Conservation (phyloP, 2,797 vertebrate species). For the Sebastes variabilis region DNA sequence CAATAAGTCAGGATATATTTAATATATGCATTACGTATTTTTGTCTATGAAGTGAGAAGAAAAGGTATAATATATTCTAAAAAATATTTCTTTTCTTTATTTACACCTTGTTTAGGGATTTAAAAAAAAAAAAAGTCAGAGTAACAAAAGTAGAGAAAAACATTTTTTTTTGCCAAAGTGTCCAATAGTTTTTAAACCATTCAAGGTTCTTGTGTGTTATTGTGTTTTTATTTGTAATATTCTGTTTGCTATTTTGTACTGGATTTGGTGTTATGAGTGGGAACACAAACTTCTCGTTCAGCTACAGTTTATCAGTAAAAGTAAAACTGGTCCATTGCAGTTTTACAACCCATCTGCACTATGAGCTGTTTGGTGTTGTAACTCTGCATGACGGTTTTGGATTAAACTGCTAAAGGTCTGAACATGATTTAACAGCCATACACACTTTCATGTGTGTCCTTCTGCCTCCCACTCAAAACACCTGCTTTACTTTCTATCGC, state of each 20-base stretch:
- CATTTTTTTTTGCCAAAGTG: slow-evolving; percentile 74
- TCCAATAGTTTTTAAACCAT: slow-evolving; percentile 73
- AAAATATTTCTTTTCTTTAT: slow-evolving; percentile 79
- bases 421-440: slow-evolving; percentile 13
- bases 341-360: neutral
- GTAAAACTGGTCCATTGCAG: neutral
- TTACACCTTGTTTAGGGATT: slow-evolving; percentile 73
- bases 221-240: slow-evolving; percentile 56
- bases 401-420: slow-evolving; percentile 10
- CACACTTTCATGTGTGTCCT: neutral
- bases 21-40: slow-evolving; percentile 85
- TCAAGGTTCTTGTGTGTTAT: slow-evolving; percentile 55
- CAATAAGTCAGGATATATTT: slow-evolving; percentile 84
- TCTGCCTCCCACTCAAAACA: slow-evolving; percentile 45
- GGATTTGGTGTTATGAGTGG: slow-evolving; percentile 63
- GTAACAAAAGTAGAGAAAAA: slow-evolving; percentile 65
- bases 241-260: slow-evolving; percentile 55
- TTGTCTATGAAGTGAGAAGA: slow-evolving; percentile 84
- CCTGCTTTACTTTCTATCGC: slow-evolving; percentile 50
- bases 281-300: slow-evolving; percentile 42
- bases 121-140: slow-evolving; percentile 53
- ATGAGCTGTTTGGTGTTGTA: slow-evolving; percentile 29
- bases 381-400: slow-evolving; percentile 17
- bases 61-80: slow-evolving; percentile 88
- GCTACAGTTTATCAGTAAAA: slow-evolving; percentile 32